A percentile compares a stretch with the other conserved stretches of the same genome.
Conservation (phyloP, 2,797 vertebrate genomes). For the Scarus forsteni region DNA sequence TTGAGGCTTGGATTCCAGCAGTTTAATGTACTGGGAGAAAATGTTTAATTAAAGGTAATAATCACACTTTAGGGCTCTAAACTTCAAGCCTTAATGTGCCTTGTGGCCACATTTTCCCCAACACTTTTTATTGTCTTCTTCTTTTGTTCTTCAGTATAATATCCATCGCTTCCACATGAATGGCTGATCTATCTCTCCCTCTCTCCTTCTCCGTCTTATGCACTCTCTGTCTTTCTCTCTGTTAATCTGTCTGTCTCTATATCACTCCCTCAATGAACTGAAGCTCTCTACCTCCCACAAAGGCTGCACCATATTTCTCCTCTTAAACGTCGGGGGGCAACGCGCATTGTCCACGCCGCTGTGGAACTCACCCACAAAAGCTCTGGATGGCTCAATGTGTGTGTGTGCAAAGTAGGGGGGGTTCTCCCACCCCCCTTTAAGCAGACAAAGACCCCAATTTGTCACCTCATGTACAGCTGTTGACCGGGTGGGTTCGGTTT, state of each 20-base stretch:
- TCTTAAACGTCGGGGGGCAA: constrained; percentile 71
- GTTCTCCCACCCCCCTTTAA: constrained; percentile 74
- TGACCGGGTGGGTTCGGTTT: constrained; percentile 75
- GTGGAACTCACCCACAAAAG: constrained; percentile 73
- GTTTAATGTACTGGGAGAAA: constrained; percentile 46
- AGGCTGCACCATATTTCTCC: constrained; percentile 81
- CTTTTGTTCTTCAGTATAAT: constrained; percentile 20
- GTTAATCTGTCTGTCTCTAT: constrained; percentile 79
- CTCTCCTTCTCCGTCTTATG: constrained; percentile 55
- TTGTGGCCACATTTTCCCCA: constrained; percentile 8
- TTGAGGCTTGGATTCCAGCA: constrained; percentile 25
- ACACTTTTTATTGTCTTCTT: neutral
- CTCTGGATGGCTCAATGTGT: constrained; percentile 66
- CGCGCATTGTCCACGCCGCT: constrained; percentile 70
- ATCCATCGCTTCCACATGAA: constrained; percentile 31
- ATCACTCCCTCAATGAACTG: constrained; percentile 81
- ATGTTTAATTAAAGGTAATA: constrained; percentile 41
- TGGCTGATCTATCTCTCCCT: constrained; percentile 35
- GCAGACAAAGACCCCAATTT: constrained; percentile 84
- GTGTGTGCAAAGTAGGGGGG: constrained; percentile 53
- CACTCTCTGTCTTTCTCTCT: constrained; percentile 75
- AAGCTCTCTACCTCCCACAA: constrained; percentile 82
- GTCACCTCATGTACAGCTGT: constrained; percentile 84
- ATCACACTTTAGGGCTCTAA: constrained; percentile 28
- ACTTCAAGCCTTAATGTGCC: constrained; percentile 2